Conservation (phyloP, 1,140 invertebrate species). For the Catajapyx aquilonaris region DNA sequence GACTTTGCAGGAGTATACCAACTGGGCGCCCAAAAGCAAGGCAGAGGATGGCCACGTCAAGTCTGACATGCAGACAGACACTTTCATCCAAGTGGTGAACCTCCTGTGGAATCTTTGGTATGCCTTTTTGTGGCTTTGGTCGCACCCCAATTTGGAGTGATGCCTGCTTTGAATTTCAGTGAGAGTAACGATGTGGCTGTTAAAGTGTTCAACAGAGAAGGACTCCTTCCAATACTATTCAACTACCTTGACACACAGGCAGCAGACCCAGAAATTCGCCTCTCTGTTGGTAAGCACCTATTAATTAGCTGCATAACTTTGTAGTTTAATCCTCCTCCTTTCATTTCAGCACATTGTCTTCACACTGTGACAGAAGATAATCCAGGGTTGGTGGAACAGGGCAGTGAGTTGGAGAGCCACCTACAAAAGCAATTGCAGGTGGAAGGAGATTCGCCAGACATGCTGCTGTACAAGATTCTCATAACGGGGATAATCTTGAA, state of each 20-base stretch:
- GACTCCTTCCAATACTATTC: constrained; percentile 35
- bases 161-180: constrained; percentile 17
- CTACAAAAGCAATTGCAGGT: constrained; percentile 24
- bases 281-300: constrained; percentile 25
- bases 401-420: constrained; percentile 22
- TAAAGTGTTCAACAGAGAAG: constrained; percentile 37
- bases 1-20: no score
- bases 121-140: constrained; percentile 19
- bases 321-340: constrained; percentile 7
- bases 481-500: constrained; percentile 29
- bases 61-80: constrained; percentile 33
- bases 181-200: constrained; percentile 35
- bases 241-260: constrained; percentile 32
- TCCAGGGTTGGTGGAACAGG: constrained; percentile 23
- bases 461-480: constrained; percentile 29
- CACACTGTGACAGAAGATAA: constrained; percentile 46
- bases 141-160: constrained; percentile 12
- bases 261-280: constrained; percentile 34
- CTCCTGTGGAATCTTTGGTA: constrained; percentile 44
- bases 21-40: no score
- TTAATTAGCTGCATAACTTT: not conserved
- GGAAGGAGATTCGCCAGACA: constrained; percentile 19
- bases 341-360: constrained; percentile 32
- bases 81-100: constrained; percentile 39
- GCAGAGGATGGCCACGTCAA: no score